Conservation (phyloP, 35 echinoderm and acorn worm species). For the Patiria miniata region DNA sequence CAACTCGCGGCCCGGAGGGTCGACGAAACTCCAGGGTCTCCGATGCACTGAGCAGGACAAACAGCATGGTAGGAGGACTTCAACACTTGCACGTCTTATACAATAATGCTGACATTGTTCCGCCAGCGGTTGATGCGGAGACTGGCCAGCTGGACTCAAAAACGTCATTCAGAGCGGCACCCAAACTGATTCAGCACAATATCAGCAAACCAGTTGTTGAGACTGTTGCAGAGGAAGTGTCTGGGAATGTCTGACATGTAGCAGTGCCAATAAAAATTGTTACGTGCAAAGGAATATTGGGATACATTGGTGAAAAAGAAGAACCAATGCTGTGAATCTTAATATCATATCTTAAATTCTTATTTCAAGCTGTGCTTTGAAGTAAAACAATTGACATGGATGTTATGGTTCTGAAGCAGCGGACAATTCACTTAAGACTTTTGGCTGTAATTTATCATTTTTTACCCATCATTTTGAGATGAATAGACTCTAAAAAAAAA, state of each 20-base stretch:
- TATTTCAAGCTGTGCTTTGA: too few species aligned
- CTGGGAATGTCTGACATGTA: not conserved
- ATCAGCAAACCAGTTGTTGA: not conserved
- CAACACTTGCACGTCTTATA: slow-evolving; percentile 45
- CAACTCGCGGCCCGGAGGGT: slow-evolving; percentile 12
- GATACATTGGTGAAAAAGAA: too few species aligned
- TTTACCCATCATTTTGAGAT: too few species aligned
- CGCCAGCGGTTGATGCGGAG: not conserved
- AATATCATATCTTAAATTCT: too few species aligned
- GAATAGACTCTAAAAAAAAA: too few species aligned
- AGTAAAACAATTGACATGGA: too few species aligned
- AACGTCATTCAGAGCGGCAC: not conserved
- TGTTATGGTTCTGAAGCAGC: too few species aligned
- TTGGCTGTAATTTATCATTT: too few species aligned
- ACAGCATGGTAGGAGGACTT: slow-evolving; percentile 72
- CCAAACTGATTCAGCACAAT: slow-evolving; percentile 5
- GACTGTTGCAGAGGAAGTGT: not conserved
- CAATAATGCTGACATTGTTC: slow-evolving; percentile 34
- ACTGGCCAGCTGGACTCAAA: not conserved
- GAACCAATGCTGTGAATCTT: too few species aligned
- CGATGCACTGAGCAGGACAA: slow-evolving; percentile 83
- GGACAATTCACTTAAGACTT: too few species aligned
- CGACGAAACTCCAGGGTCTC: slow-evolving; percentile 75
- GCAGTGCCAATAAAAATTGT: too few species aligned
- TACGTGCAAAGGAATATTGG: too few species aligned